Percentiles rank a stretch among this genome's conserved stretches.
phyloP scores from a whole-genome alignment of 2,113 vertebrate species.

The Podocnemis expansa region DNA sequence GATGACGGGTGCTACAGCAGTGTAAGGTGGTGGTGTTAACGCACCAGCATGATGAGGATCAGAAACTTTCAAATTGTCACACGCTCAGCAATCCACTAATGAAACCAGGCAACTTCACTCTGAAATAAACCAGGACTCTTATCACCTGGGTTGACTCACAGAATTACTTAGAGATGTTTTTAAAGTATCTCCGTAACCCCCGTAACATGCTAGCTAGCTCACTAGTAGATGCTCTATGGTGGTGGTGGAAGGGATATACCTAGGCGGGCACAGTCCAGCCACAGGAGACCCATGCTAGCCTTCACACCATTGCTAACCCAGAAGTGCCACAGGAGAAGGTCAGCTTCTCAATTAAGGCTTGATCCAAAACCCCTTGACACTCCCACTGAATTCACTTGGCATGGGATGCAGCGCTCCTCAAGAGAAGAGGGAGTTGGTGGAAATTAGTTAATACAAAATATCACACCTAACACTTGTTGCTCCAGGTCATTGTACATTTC shows the following conservation, averaged over 20 bases:
- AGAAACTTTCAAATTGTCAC: neutral
- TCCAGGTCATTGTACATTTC: neutral
- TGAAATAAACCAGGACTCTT: neutral
- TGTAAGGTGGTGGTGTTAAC: neutral
- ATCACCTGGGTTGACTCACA: neutral
- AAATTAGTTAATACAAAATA: neutral
- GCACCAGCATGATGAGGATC: neutral
- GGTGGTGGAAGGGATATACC: neutral
- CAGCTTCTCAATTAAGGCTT: neutral
- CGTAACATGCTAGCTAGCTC: neutral
- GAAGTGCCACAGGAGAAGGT: neutral
- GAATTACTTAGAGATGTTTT: neutral
- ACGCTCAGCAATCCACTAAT: neutral
- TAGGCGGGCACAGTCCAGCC: neutral
- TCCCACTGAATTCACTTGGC: neutral
- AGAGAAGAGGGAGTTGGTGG: neutral
- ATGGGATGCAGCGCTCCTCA: neutral
- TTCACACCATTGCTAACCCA: neutral
- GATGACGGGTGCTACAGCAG: neutral
- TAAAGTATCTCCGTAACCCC: neutral
- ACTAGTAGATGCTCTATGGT: neutral
- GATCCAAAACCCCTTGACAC: neutral
- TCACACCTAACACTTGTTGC: neutral
- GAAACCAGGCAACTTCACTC: neutral
- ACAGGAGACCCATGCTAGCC: neutral